These are phyloP conservation scores for Bombus fervidus DNA, from an alignment of 1,140 invertebrate species.

Conservation along the genomic window DNA sequence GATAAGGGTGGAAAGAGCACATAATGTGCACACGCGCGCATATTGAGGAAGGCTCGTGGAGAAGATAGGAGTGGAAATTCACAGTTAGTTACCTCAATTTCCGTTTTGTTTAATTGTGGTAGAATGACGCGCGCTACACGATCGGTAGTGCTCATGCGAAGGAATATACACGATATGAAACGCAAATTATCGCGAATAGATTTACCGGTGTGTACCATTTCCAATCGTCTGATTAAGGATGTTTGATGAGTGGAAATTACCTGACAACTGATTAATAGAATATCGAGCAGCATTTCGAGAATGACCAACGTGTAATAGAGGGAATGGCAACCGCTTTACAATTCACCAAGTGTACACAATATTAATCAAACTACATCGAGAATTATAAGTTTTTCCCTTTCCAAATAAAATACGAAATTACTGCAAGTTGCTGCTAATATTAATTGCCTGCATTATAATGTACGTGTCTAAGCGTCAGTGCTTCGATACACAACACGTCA, in stretches of 20 bases:
- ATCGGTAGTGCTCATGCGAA: neutral
- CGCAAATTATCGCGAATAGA: slow-evolving; percentile 34
- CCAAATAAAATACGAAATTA: neutral
- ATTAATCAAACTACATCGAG: neutral
- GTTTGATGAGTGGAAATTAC: slow-evolving; percentile 25
- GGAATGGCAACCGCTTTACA: neutral
- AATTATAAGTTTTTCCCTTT: neutral
- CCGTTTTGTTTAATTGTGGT: slow-evolving; percentile 57
- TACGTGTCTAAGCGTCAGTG: neutral
- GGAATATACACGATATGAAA: slow-evolving; percentile 40
- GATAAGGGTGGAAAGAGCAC: neutral
- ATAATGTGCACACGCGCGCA: neutral
- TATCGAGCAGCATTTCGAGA: neutral
- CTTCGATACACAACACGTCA: neutral
- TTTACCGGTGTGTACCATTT: slow-evolving; percentile 13
- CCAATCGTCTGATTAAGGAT: slow-evolving; percentile 33
- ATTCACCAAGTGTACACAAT: neutral
- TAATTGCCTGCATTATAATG: neutral
- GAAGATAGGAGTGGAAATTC: slow-evolving; percentile 25
- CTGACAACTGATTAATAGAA: slow-evolving; percentile 31
- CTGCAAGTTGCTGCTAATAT: neutral
- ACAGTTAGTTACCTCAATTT: slow-evolving; percentile 58
- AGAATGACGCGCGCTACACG: neutral
- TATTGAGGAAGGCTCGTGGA: neutral
- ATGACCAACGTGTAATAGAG: neutral